Conservation (phyloP, 2,888 invertebrate genomes). For the Lithophane socia region DNA sequence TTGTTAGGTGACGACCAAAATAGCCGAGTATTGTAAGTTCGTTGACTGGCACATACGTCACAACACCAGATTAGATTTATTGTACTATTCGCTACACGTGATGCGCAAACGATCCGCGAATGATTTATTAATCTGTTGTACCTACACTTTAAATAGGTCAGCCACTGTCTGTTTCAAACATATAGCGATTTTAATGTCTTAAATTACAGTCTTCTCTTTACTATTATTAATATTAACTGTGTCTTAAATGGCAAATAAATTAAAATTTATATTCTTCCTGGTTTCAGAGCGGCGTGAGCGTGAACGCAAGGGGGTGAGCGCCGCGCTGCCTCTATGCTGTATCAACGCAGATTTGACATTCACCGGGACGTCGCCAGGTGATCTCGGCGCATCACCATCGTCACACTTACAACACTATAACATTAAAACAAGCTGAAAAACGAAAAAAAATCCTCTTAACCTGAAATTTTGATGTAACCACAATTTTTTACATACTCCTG, state of each 20-base stretch:
- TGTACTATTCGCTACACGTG: constrained; percentile 49
- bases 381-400: constrained; percentile 78
- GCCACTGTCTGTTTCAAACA: constrained; percentile 18
- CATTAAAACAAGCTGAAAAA: constrained; percentile 54
- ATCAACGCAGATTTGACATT: constrained; percentile 92
- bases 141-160: constrained; percentile 38
- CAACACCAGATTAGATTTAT: constrained; percentile 59
- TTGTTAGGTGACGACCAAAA: constrained; percentile 45
- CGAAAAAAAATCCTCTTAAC: constrained; percentile 50
- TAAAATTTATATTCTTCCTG: constrained; percentile 40
- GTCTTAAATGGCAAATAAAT: background rate
- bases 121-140: constrained; percentile 51
- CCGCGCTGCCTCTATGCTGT: constrained; percentile 88
- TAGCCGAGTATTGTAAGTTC: constrained; percentile 51
- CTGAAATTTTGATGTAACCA: constrained; percentile 62
- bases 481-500: constrained; percentile 45
- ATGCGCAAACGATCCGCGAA: constrained; percentile 45
- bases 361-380: constrained; percentile 93
- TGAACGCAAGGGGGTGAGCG: constrained; percentile 77
- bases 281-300: constrained; percentile 80
- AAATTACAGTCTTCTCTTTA: background rate
- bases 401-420: constrained; percentile 57
- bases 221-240: background rate
- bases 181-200: background rate
- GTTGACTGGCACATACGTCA: constrained; percentile 61